Percentiles rank a stretch among this genome's conserved stretches.
Evolutionary conservation across 1,140 invertebrate genomes (phyloP).

Genomic region (Ceratitis capitata): DNA sequence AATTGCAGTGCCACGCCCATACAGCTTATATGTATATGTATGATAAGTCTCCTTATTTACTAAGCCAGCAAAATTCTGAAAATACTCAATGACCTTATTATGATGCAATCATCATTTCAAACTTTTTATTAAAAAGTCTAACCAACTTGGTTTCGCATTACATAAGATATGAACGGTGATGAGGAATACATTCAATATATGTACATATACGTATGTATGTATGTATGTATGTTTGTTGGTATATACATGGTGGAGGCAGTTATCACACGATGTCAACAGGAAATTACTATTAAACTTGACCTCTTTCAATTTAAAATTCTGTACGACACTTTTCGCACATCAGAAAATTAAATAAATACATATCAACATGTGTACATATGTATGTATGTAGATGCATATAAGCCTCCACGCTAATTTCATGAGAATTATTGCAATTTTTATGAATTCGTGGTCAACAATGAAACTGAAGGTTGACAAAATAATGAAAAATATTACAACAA

Average conservation of each 20-base stretch:
- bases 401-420: not conserved
- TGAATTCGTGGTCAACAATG: not conserved
- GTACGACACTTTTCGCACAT: not conserved
- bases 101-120: too few relatives aligned
- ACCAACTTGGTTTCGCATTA: too few relatives aligned
- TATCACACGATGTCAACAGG: slow-evolving; percentile 47
- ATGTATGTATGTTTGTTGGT: not conserved
- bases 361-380: not conserved
- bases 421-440: not conserved
- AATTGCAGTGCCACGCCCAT: too few relatives aligned
- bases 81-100: too few relatives aligned
- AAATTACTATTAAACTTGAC: slow-evolving; percentile 62
- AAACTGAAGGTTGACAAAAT: too few relatives aligned
- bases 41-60: too few relatives aligned
- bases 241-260: too few relatives aligned
- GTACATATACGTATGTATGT: not conserved
- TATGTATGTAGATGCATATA: not conserved
- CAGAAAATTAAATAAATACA: not conserved
- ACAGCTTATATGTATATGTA: too few relatives aligned
- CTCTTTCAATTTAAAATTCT: slow-evolving; percentile 46
- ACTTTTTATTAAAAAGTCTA: too few relatives aligned
- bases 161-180: not conserved
- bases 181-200: not conserved
- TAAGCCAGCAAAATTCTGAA: too few relatives aligned
- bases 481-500: too few relatives aligned